Evolutionary conservation across 2,888 invertebrate genomes (phyloP), one percentile per base, ranked within the genome.

Genomic region (Eustalomyia histrio): DNA sequence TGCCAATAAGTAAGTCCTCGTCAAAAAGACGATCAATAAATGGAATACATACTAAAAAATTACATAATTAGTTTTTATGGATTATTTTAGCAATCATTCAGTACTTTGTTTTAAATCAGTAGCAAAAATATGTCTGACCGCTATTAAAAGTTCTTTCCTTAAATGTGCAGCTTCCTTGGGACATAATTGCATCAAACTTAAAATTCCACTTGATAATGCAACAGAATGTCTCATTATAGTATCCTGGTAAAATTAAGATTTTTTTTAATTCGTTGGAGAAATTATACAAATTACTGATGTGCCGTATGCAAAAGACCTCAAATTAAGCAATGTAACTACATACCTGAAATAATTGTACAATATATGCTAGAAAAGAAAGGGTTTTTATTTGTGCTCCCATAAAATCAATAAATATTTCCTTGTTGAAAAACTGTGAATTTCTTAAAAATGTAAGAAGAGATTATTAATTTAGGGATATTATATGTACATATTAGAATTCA

Each of bases 311-410:
- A 21, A 21, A 21, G 21, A 21, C 21, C 21, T 21, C 21, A 21
- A 39, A 12, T 39, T 39, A 1, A 64, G 60, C 18, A 67, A 3
- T 10, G 14, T 50, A 21, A 6, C 21, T 24, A 82, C 29, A 84
- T 84, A 89, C 90, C 85, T 91, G 90, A 84, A 90, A 93, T 81
- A 97, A 95, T 86, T 97, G 94, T 61, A 98, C 97, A 76, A 99
- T 98, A 87, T 99, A 99, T 0, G 99, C 99, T 74, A 99, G 91
- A 89, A 99, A 99, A 0, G 98, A 98, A 8, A 99, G 91, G 0
- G 98, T 98, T 91, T 99, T 99, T 75, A 99, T 97, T 92, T 99
- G 99, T 0, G 99, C 99, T 0, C 97, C 97, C 94, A 99, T 97
- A 88, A 99, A 99, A 90, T 99, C 99, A 0, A 99, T 98, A 91